Percentiles rank a stretch among this genome's conserved stretches.
These are phyloP conservation scores for Molossus alvarezi DNA, from an alignment of 2,797 vertebrate species.

Conservation along the genomic window DNA sequence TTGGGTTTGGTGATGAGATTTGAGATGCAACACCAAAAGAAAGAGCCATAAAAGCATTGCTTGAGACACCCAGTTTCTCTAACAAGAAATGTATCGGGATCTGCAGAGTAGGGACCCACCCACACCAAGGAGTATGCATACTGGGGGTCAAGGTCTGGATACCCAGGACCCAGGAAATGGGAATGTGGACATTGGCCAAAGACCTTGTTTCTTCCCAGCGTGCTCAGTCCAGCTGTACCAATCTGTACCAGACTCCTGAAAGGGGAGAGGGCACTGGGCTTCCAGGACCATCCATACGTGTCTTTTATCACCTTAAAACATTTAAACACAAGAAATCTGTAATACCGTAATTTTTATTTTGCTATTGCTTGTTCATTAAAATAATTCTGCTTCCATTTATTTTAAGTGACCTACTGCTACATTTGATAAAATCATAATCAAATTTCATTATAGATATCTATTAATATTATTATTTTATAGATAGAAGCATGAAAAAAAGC, in stretches of 20 bases:
- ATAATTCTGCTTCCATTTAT: constrained; percentile 53
- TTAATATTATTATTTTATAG: constrained; percentile 47
- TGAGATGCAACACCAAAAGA: not conserved
- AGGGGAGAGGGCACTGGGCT: not conserved
- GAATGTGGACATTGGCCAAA: not conserved
- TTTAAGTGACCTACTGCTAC: constrained; percentile 44
- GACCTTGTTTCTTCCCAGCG: not conserved
- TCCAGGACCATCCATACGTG: not conserved
- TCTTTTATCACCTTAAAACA: not conserved
- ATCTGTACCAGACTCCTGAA: not conserved
- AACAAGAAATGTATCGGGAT: not conserved
- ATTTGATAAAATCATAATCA: constrained; percentile 63
- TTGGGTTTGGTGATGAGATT: not conserved
- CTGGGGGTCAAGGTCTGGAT: no score
- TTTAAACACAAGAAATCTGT: constrained; percentile 1
- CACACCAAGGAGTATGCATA: not conserved
- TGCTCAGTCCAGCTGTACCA: not conserved
- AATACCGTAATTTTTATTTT: constrained; percentile 66
- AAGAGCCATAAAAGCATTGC: not conserved
- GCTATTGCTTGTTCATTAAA: constrained; percentile 46
- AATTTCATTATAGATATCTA: constrained; percentile 7
- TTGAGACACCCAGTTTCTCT: not conserved
- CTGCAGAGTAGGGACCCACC: not conserved
- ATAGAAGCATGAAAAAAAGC: not conserved
- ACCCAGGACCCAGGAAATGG: not conserved